These are phyloP conservation scores for Synanthedon myopaeformis DNA, from an alignment of 2,888 invertebrate genomes.

Conservation along the genomic window DNA sequence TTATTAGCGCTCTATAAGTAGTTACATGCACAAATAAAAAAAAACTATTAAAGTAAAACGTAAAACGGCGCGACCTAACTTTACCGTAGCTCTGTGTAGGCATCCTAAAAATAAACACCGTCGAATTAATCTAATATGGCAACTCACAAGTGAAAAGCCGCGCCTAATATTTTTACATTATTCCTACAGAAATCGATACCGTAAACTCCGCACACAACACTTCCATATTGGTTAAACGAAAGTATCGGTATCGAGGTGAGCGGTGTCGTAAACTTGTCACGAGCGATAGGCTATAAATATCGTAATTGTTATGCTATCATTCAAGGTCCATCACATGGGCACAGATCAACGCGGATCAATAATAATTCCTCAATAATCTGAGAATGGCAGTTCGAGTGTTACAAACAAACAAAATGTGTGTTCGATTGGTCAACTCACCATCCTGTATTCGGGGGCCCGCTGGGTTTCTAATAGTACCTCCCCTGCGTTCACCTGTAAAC, in stretches of 20 bases:
- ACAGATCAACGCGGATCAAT: slow-evolving; percentile 7
- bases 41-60: too few species aligned
- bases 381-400: too few species aligned
- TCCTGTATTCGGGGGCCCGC: slow-evolving; percentile 57
- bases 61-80: too few species aligned
- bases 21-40: neutral
- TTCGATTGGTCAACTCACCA: slow-evolving; percentile 41
- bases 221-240: slow-evolving; percentile 17
- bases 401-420: neutral
- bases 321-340: slow-evolving; percentile 34
- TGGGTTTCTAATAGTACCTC: slow-evolving; percentile 63
- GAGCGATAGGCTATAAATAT: slow-evolving; percentile 41
- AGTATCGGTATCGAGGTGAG: slow-evolving; percentile 51
- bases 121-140: too few species aligned
- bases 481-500: slow-evolving; percentile 65
- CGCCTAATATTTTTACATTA: neutral
- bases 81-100: too few species aligned
- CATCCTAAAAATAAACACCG: too few species aligned
- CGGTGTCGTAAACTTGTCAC: slow-evolving; percentile 35
- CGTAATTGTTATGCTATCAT: slow-evolving; percentile 34
- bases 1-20: neutral
- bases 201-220: too few species aligned
- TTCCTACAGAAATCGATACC: neutral
- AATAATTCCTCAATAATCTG: too few species aligned
- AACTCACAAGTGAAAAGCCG: neutral